phyloP scores from a whole-genome alignment of 2,797 vertebrate species.

The Etheostoma nigrum region DNA sequence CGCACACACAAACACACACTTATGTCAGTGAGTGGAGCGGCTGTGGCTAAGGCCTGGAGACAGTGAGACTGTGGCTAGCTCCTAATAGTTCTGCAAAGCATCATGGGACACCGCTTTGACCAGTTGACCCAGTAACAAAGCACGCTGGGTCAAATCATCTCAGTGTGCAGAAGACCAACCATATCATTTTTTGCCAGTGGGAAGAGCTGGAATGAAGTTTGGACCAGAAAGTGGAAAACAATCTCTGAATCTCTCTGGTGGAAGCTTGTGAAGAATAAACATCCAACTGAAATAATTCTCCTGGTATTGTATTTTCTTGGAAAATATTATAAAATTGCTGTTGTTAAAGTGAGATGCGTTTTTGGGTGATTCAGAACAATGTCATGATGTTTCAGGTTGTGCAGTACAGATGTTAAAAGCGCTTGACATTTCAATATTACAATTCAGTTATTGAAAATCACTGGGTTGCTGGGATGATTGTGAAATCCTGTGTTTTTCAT shows the following conservation, averaged over 20 bases:
- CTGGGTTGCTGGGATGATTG: background rate
- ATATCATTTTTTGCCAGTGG: constrained; percentile 27
- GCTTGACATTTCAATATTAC: background rate
- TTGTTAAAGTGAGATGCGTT: constrained; percentile 26
- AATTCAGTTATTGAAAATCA: constrained; percentile 1
- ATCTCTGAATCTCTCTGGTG: constrained; percentile 21
- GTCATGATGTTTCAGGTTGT: constrained; percentile 16
- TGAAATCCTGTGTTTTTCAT: constrained; percentile 4
- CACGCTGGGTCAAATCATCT: constrained; percentile 49
- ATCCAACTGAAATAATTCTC: constrained; percentile 51
- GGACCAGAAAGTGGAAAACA: constrained; percentile 50
- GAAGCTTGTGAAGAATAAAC: constrained; percentile 29
- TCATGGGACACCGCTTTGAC: constrained; percentile 72
- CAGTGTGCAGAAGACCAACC: constrained; percentile 33
- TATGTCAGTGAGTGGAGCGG: constrained; percentile 55
- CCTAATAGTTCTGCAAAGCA: constrained; percentile 76
- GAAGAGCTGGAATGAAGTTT: constrained; percentile 44
- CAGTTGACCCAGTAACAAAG: constrained; percentile 63
- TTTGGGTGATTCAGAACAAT: constrained; percentile 17
- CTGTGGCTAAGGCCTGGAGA: constrained; percentile 76
- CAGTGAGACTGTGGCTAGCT: constrained; percentile 73
- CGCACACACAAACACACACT: constrained; percentile 31
- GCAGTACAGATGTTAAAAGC: background rate
- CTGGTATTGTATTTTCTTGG: constrained; percentile 42
- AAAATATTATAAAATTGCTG: constrained; percentile 59